Evolutionary conservation across 2,797 vertebrate genomes (phyloP).

Genomic region (Hapalemur alaotrensis): DNA sequence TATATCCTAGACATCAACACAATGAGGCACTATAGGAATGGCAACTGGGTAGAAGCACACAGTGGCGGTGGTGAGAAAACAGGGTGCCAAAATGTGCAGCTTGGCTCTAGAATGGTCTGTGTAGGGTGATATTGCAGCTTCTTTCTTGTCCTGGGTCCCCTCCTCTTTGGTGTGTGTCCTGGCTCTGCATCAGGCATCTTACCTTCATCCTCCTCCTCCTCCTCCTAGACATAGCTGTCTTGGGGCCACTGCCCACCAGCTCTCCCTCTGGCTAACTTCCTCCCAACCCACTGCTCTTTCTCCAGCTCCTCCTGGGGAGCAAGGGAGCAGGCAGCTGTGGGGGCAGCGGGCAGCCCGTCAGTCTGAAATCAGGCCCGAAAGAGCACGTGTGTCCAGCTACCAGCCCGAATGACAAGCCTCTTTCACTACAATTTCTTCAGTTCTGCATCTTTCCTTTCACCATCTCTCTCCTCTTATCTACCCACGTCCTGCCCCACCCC

Average conservation of each 20-base stretch:
- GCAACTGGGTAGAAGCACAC: background rate
- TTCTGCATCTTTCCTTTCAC: background rate
- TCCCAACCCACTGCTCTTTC: constrained; percentile 29
- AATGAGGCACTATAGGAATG: background rate
- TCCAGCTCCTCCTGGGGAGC: constrained; percentile 74
- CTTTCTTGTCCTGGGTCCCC: background rate
- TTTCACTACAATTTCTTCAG: background rate
- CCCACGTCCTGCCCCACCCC: background rate
- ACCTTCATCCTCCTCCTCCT: background rate
- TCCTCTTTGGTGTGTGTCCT: background rate
- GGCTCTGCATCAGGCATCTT: background rate
- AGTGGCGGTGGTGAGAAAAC: no score
- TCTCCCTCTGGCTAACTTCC: constrained; percentile 85
- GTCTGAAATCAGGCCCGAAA: constrained; percentile 67
- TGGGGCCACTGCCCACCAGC: constrained; percentile 82
- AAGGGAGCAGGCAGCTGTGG: constrained; percentile 51
- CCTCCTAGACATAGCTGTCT: background rate
- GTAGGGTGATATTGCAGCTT: accelerated
- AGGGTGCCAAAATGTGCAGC: accelerated
- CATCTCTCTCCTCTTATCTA: background rate
- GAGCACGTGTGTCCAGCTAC: background rate
- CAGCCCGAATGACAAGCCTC: background rate
- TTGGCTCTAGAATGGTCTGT: background rate
- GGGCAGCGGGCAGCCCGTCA: background rate
- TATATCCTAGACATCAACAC: background rate